These are phyloP conservation scores for Drosophila ananassae DNA, from an alignment of 1,140 invertebrate genomes.

Conservation along the genomic window DNA sequence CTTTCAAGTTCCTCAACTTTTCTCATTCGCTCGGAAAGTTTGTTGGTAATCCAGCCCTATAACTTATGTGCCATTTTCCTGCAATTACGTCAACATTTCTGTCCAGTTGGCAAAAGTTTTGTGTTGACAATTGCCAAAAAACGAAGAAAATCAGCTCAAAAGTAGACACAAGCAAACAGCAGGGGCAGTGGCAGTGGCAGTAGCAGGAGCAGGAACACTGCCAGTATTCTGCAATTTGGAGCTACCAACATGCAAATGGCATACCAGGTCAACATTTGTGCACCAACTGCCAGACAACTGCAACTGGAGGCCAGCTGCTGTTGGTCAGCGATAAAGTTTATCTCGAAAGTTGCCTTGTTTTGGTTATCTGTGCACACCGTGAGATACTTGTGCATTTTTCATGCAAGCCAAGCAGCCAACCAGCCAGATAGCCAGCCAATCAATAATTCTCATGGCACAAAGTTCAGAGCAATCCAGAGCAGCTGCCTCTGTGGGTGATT, in stretches of 20 bases:
- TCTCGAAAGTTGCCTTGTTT: constrained; percentile 68
- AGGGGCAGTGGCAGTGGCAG: constrained; percentile 24
- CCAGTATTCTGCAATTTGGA: constrained; percentile 51
- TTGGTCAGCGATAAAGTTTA: constrained; percentile 73
- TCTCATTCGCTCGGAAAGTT: constrained; percentile 41
- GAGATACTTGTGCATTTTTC: constrained; percentile 69
- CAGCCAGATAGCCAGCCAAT: constrained; percentile 46
- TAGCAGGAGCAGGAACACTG: background rate
- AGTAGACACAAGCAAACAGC: constrained; percentile 32
- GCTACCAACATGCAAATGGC: constrained; percentile 75
- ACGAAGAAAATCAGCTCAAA: background rate
- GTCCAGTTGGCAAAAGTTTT: constrained; percentile 56
- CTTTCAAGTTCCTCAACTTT: constrained; percentile 42
- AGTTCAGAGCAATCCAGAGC: constrained; percentile 43
- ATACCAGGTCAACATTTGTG: constrained; percentile 73
- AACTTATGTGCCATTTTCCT: constrained; percentile 63
- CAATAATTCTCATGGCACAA: constrained; percentile 56
- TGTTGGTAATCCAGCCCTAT: constrained; percentile 23
- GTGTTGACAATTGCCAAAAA: constrained; percentile 76
- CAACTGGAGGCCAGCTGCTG: constrained; percentile 38
- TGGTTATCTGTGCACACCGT: constrained; percentile 53
- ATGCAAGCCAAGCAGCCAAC: constrained; percentile 14
- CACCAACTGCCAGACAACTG: constrained; percentile 29
- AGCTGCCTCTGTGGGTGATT: constrained; percentile 61
- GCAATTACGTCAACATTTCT: constrained; percentile 74